Percentiles rank a stretch among this genome's conserved stretches.
phyloP scores from a whole-genome alignment of 1,140 invertebrate genomes.

The Drosophila grimshawi region DNA sequence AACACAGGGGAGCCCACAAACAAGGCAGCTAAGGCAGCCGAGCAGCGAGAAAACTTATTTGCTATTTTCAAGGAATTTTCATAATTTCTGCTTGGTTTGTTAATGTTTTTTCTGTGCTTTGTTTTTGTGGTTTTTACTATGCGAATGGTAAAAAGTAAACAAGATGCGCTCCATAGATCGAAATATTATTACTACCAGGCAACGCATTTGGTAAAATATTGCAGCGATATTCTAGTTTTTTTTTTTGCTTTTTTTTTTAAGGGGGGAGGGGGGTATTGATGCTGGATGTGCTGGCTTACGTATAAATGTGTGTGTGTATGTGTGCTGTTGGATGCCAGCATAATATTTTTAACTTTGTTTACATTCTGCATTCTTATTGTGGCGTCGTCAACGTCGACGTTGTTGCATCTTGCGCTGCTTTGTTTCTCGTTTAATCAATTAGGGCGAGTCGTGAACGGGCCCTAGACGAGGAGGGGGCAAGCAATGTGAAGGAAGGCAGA shows the following conservation, averaged over 20 bases:
- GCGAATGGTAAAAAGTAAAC: slow-evolving; percentile 73
- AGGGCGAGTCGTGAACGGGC: slow-evolving; percentile 45
- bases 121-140: slow-evolving; percentile 53
- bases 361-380: slow-evolving; percentile 82
- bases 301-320: slow-evolving; percentile 15
- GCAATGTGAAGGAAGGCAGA: not conserved
- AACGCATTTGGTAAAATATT: slow-evolving; percentile 57
- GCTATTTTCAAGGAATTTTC: slow-evolving; percentile 81
- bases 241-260: no score
- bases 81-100: slow-evolving; percentile 74
- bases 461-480: slow-evolving; percentile 13
- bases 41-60: slow-evolving; percentile 73
- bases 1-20: slow-evolving; percentile 11
- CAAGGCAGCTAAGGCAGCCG: slow-evolving; percentile 5
- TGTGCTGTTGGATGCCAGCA: slow-evolving; percentile 52
- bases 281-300: slow-evolving; percentile 1
- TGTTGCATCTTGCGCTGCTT: slow-evolving; percentile 50
- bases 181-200: slow-evolving; percentile 67
- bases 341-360: slow-evolving; percentile 83
- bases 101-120: slow-evolving; percentile 25
- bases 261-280: slow-evolving; percentile 31
- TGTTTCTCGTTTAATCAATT: slow-evolving; percentile 78
- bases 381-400: slow-evolving; percentile 50
- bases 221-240: slow-evolving; percentile 35
- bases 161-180: slow-evolving; percentile 55